These are phyloP conservation scores for Epirrita christyi DNA, from an alignment of 2,888 invertebrate species.

Conservation along the genomic window DNA sequence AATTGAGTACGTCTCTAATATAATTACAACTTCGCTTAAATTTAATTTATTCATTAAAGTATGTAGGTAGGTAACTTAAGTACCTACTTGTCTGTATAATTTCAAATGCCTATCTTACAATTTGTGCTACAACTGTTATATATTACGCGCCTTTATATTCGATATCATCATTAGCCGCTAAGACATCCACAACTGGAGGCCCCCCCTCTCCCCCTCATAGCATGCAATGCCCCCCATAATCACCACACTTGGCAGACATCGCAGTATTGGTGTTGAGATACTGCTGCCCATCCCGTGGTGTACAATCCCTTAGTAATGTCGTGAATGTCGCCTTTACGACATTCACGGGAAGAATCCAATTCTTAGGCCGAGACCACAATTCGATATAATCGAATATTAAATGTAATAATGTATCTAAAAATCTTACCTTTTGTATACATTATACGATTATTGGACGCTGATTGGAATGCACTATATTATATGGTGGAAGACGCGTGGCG, in stretches of 20 bases:
- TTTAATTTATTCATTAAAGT: not conserved
- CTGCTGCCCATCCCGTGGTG: not conserved
- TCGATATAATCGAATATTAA: not conserved
- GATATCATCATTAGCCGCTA: not conserved
- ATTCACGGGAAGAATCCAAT: too few species aligned
- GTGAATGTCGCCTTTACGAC: too few species aligned
- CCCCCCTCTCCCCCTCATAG: not conserved
- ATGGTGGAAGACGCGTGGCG: conserved; percentile 1
- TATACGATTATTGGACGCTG: not conserved
- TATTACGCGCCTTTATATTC: not conserved
- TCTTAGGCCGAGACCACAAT: not conserved
- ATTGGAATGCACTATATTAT: not conserved
- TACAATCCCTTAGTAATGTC: too few species aligned
- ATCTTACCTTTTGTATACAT: not conserved
- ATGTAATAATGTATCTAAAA: not conserved
- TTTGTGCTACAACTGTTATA: not conserved
- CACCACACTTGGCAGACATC: too few species aligned
- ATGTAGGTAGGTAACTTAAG: not conserved
- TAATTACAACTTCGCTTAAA: not conserved
- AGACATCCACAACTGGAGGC: not conserved
- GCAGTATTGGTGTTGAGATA: not conserved
- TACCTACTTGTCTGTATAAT: not conserved
- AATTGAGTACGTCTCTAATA: not conserved
- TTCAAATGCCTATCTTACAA: not conserved
- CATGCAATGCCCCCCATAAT: not conserved